Base-by-base conservation (phyloP, 35 echinoderm and acorn worm species). In the Lytechinus variegatus region DNA sequence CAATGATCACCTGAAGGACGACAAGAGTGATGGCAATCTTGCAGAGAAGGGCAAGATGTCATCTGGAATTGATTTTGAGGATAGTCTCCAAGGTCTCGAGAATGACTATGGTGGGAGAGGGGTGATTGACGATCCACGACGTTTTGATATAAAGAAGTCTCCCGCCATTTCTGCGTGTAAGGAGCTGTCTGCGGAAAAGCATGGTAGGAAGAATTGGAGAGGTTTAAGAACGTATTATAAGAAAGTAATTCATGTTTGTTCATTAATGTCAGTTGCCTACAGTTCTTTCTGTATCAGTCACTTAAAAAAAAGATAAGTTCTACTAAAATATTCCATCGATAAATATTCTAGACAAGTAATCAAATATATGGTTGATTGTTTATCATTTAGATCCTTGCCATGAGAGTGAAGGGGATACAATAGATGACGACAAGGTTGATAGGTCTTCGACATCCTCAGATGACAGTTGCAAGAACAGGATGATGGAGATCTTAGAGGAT, bases 401-500 rank as follows among this genome's bases (percentile, higher is more conserved):
- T 21, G 52, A 90, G 52, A 54, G n/a, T 9, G 29, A 90, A 1
- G 6, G 8, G 52, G 27, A 9, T 52, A 33, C 5, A 10, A 10
- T 10, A 16, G 88, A 90, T 52, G 52, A 6, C 14, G 10, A 90
- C 5, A 10, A 90, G 9, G 88, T 6, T 90, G 88, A 52, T 21
- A 54, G 52, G 10, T 44, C 28, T 52, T 90, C 88, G 9, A 44
- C 52, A 1, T 90, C 88, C 7, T 52, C 88, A 29, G 88, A 90
- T 52, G 52, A 90, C 92, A 93, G 52, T 24, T 93, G 53, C 92
- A 93, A 93, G 92, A 93, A 57, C n/a, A 93, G 52, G 92, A 33
- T 93, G 52, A 54, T 93, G 92, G 92, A 93, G n/a, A 93, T 93
- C 92, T 6, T 93, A 9, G 92, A 93, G n/a, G 92, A 93, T 27